A percentile compares a stretch with the other conserved stretches of the same genome.
Conservation (phyloP, 2,888 invertebrate genomes). For the Anticlea derivata region DNA sequence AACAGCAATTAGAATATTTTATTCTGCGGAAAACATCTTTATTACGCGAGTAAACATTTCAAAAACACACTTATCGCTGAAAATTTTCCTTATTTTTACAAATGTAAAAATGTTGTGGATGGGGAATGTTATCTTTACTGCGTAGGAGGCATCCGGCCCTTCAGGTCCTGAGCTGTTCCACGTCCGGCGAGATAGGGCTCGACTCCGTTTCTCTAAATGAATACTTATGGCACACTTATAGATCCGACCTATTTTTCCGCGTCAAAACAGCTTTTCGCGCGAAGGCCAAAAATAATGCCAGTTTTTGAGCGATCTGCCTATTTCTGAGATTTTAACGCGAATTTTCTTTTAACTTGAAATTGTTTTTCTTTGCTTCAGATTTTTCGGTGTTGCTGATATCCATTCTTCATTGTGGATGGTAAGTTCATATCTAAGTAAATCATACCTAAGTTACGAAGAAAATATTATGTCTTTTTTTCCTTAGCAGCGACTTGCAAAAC, state of each 20-base stretch:
- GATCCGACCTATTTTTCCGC: slow-evolving; percentile 18
- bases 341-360: slow-evolving; percentile 1
- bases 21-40: not conserved
- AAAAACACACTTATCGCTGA: slow-evolving; percentile 16
- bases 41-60: slow-evolving; percentile 9
- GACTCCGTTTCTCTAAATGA: slow-evolving; percentile 37
- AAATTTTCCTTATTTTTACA: slow-evolving; percentile 21
- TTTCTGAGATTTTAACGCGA: not conserved
- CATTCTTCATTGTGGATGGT: slow-evolving; percentile 50
- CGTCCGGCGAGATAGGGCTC: slow-evolving; percentile 34
- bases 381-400: slow-evolving; percentile 36
- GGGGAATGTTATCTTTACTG: slow-evolving; percentile 53
- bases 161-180: slow-evolving; percentile 32
- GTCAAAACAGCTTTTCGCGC: slow-evolving; percentile 3
- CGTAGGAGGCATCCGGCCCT: slow-evolving; percentile 50
- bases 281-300: not conserved
- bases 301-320: not conserved
- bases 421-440: slow-evolving; percentile 30
- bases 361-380: slow-evolving; percentile 45
- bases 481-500: slow-evolving; percentile 7
- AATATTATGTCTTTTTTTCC: not conserved
- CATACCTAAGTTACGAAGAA: not conserved
- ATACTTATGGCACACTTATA: slow-evolving; percentile 27
- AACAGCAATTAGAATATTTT: too few species aligned
- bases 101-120: slow-evolving; percentile 36